Evolutionary conservation across 2,888 invertebrate genomes (phyloP), one percentile per base, ranked within the genome.

Genomic region (Cordylochernes scorpioides): DNA sequence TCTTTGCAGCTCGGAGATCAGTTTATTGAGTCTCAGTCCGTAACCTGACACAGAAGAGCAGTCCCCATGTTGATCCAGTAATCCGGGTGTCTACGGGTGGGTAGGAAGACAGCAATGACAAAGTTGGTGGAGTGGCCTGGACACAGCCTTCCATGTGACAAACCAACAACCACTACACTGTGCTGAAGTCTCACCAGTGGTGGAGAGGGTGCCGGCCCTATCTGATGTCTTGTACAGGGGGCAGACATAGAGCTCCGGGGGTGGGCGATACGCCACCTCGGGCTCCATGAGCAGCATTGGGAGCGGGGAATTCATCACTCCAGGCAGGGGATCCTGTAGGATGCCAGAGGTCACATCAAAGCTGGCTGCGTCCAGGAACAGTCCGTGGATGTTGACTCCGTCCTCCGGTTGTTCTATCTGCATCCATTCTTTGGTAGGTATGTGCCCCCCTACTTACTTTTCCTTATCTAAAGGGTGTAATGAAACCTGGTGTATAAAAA

Each of bases 11-110:
- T n/a, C n/a, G n/a, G n/a, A n/a, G n/a, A n/a, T n/a, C n/a, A n/a
- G n/a, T n/a, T n/a, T n/a, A n/a, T n/a, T n/a, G n/a, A 19, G 21
- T 19, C 21, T 32, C 41, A 55, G 28, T 82, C 71, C 5, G 70
- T 65, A 16, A 77, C 63, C 51, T 73, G 74, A 4, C 78, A 73
- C 12, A 86, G 62, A 3, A 82, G 57, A 1, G 84, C 84, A 2
- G 80, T 73, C 36, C 77, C 84, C 44, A 74, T 71, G 25, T 77
- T 63, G 42, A 82, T 75, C 84, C 84, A 84, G 51, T 68, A 75
- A 40, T 68, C 65, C 25, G 71, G 62, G 1, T 62, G 52, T 39
- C 62, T 57, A 12, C 53, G 47, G 1, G 43, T 71, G 57, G 48
- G 51, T 27, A 52, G 43, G 31, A 50, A 45, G 5, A 49, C 46